Evolutionary conservation across 2,888 invertebrate genomes (phyloP), one percentile per base, ranked within the genome.

Genomic region (Scaptomyza flava): DNA sequence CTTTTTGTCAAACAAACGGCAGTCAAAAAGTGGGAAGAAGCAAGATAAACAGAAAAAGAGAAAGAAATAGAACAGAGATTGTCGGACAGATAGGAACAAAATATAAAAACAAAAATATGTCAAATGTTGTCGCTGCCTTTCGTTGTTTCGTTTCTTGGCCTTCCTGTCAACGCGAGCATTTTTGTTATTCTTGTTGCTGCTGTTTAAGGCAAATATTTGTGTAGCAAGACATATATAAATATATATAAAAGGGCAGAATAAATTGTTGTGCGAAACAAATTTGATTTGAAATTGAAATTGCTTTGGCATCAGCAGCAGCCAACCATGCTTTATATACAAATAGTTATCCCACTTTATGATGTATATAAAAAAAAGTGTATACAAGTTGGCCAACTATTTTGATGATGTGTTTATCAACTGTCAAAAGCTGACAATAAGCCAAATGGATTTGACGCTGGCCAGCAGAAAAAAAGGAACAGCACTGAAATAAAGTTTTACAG

Each of bases 331-430:
- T 42, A 20, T 27, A 46, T 30, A 9, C 17, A 36, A 0, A 34
- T 3, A 33, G 30, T 14, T 30, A 46, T 14, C 2, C 36, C 36
- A 7, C 11, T 20, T 9, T 30, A 17, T 51, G 17, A 2, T 14
- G 20, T 31, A 45, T 45, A 61, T 3, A 38, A 30, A 58, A 20
- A 53, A 17, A 41, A 38, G 43, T 52, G 43, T 20, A 46, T 61
- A 45, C 42, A 36, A 38, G 48, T 43, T 48, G 36, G 34, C n/a
- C 43, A 56, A 57, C 58, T 65, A 65, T 65, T 74, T 69, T 68
- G 64, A 78, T 71, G 77, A 78, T 76, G 72, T 78, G 77, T 76
- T 78, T 78, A 78, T 78, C 65, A 79, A 79, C 72, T 76, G 79
- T 78, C 79, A 72, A 51, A 33, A 67, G 48, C 60, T 56, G 54